phyloP scores from a whole-genome alignment of 2,888 invertebrate genomes.

The Mythimna loreyi region DNA sequence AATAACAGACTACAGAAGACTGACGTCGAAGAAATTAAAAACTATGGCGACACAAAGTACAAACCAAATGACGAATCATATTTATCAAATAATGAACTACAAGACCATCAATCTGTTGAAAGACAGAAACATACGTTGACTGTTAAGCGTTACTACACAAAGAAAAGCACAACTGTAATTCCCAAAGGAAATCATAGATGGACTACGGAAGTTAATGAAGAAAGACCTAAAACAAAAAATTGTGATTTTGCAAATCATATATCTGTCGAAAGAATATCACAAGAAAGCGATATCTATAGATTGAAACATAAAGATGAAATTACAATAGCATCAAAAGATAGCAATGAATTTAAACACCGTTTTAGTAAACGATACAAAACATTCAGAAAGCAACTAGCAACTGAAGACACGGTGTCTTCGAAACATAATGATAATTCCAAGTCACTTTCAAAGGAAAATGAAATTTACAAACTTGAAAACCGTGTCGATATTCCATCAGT shows the following conservation, averaged over 20 bases:
- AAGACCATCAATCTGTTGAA: not conserved
- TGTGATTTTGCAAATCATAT: not conserved
- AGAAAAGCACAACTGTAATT: not conserved
- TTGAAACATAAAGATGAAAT: not conserved
- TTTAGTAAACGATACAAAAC: not conserved
- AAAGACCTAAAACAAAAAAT: not conserved
- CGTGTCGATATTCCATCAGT: not conserved
- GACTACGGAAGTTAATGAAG: not conserved
- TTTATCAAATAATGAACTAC: not conserved
- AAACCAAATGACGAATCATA: not conserved
- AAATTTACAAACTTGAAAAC: conserved; percentile 3
- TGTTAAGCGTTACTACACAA: too few species aligned
- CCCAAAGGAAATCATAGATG: not conserved
- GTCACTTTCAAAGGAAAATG: conserved; percentile 2
- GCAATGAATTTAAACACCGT: not conserved
- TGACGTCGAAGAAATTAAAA: not conserved
- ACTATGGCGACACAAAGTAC: not conserved
- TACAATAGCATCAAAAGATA: not conserved
- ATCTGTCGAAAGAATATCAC: not conserved
- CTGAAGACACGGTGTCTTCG: too few species aligned
- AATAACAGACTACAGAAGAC: not conserved
- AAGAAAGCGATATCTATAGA: not conserved
- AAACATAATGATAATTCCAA: not conserved
- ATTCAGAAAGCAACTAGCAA: not conserved
- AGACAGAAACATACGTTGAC: not conserved